Base-by-base conservation (phyloP, 2,797 vertebrate species). In the Labeo calbasu region DNA sequence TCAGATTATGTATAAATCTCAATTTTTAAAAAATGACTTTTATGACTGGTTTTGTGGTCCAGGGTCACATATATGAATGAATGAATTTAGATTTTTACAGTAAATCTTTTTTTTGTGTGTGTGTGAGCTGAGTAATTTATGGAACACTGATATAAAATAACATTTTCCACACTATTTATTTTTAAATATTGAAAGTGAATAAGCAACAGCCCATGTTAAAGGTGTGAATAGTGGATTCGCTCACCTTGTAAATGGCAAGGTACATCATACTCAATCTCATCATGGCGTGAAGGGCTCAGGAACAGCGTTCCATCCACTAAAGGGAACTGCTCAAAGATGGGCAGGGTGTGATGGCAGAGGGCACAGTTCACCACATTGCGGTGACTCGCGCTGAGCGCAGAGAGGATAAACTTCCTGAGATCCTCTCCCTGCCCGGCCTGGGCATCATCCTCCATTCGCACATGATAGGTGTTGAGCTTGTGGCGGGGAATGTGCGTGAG, bases 211-310 rank as follows among this genome's bases (percentile, higher is more conserved):
- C 15, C 21, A 9, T 32, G 19, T 21, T 17, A 4, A 19, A 36
- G 32, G 15, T 73, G 15, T 21, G 25, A 66, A 51, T 13, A 50
- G 21, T 21, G 32, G 17, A 50, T 72, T 25, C 50, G 79, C 91
- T 92, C 92, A 98, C 98, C 98, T 98, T 99, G 98, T 91, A 99
- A 96, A 92, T 99, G 98, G 94, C 98, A 99, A 86, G 98, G 98
- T 82, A 99, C 97, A 81, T 99, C 98, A 48, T 99, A 99, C 86
- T 99, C 98, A 17, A 99, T 99, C 94, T 99, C 98, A 83, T 99
- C 97, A 0, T 99, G 98, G 88, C 98, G 95, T 0, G 98, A 99
- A 0, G 98, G 98, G 92, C 98, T 99, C 89, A 99, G 96, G 87
- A 99, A 99, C 84, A 99, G 94, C 5, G 98, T 99, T 86, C 98